Evolutionary conservation across 1,140 invertebrate species (phyloP), one percentile per base, ranked within the genome.

Genomic region (Brachionus sp.): DNA sequence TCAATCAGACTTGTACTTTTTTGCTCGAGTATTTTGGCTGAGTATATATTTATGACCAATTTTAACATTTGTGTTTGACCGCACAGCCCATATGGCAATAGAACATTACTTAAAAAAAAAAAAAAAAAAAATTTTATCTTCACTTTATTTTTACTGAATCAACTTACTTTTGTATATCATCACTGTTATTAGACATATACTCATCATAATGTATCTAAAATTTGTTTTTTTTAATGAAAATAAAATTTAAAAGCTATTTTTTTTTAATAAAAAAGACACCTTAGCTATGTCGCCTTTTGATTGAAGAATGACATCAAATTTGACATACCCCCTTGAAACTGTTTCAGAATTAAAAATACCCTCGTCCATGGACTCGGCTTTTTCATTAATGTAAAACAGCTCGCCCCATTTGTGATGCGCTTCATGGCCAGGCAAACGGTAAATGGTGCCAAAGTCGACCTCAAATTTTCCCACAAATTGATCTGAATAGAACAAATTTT

Each of bases 111-210:
- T 57, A 6, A 39, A 78, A 70, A 25, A 10, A 16, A 29, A 25
- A 29, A 29, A 37, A 70, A 29, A 2, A 10, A 64, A 23, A 39
- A 39, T 39, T 39, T 39, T 42, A 2, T 10, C 6, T 42, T 5
- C 6, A 57, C 6, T 57, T 19, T 16, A 2, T 3, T 29, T 57
- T 57, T 19, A 19, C 25, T 64, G 19, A 16, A 25, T 37, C 12
- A 6, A 80, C 13, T 80, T 80, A 80, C 77, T 66, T 80, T 80
- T 80, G 46, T 3, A 80, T 80, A 16, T 80, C 77, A 35, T 80
- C 25, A 29, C 19, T 42, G 19, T 80, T 25, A 16, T 80, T 50
- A 0, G 46, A 13, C 7, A 39, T 57, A 25, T 80, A n/a, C 6
- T 80, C 46, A 42, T 80, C 77, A 35, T 80, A 80, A 16, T 62